A percentile compares a stretch with the other conserved stretches of the same genome.
Conservation (phyloP, 2,888 invertebrate species). For the Xestoiulus laeticollis region DNA sequence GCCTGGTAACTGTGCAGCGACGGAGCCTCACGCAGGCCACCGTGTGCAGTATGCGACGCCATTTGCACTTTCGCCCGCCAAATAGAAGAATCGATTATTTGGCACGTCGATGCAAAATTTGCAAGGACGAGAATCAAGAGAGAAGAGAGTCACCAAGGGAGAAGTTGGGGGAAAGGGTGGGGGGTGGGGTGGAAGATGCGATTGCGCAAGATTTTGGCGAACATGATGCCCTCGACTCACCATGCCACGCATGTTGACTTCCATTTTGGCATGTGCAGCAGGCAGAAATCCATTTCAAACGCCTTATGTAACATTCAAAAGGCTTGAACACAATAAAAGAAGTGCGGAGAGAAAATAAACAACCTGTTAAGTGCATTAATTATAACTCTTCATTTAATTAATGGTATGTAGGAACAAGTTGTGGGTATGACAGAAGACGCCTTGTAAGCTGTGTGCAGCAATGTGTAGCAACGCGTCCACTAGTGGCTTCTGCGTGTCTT, state of each 20-base stretch:
- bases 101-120: conserved; percentile 24
- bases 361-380: conserved; percentile 50
- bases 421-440: background rate
- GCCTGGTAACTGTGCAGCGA: no score
- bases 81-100: conserved; percentile 35
- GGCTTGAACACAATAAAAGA: background rate
- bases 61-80: background rate
- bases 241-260: background rate
- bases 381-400: conserved; percentile 48
- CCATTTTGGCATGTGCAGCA: background rate
- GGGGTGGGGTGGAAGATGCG: background rate
- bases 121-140: conserved; percentile 17
- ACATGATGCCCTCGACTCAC: background rate
- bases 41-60: no score
- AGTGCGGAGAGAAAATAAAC: conserved; percentile 30
- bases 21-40: no score
- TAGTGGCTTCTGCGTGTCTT: background rate
- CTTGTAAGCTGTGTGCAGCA: background rate
- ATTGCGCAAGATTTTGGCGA: background rate
- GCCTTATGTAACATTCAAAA: background rate
- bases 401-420: background rate
- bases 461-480: background rate
- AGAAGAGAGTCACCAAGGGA: background rate
- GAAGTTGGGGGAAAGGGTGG: background rate
- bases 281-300: background rate